Evolutionary conservation across 2,888 invertebrate species (phyloP), one percentile per base, ranked within the genome.

Genomic region (Trisateles emortualis): DNA sequence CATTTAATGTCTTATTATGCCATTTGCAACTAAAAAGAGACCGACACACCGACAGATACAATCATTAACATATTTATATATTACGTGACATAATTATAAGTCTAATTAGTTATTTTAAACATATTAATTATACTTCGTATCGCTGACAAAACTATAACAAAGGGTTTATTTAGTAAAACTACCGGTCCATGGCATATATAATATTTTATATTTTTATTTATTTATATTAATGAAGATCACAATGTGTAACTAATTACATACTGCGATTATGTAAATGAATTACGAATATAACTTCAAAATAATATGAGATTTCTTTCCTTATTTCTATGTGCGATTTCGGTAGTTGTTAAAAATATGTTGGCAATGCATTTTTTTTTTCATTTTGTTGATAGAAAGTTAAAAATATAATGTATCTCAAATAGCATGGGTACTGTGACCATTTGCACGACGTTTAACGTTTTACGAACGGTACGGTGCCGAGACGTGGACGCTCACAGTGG

Each of bases 21-120:
- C 50, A 43, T 64, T 52, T 36, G 14, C 38, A 51, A 43, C 49
- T 33, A 51, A 40, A 32, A 64, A 52, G 52, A 59, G 19, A 19
- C 56, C 56, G 50, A 47, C 56, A 59, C 16, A 19, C 56, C 56
- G 50, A 47, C 56, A 35, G 44, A 59, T 54, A 36, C 14, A 14
- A 38, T 59, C 24, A 45, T 71, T 71, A 58, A 14, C 58, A 64
- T 68, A 51, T 56, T 49, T 48, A 52, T 59, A 68, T 64, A 52
- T 33, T 33, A 42, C 22, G 24, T 39, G 61, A 60, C 65, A 64
- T 72, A 72, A 69, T 60, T 68, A 66, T 17, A 52, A 54, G 43
- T 66, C 36, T 72, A 69, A 74, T 72, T 73, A 70, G 52, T 62
- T 65, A 69, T 64, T 59, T 52, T 51, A 67, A 64, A 60, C 56